A percentile compares a stretch with the other conserved stretches of the same genome.
Evolutionary conservation across 2,888 invertebrate species (phyloP).

Genomic region (Tyria jacobaeae): DNA sequence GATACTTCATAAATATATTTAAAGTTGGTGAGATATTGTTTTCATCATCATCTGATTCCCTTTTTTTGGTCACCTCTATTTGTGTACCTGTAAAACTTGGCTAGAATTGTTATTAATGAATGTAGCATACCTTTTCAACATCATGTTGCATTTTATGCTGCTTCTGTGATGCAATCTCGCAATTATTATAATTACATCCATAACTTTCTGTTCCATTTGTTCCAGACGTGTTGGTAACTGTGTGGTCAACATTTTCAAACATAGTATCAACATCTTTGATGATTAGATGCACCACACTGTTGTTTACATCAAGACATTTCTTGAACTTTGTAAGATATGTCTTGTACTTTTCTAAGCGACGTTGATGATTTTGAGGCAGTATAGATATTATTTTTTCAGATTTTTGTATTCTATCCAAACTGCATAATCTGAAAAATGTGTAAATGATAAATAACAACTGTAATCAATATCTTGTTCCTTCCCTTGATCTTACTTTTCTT

Average conservation of each 20-base stretch:
- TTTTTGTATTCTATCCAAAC: slow-evolving; percentile 90
- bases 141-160: slow-evolving; percentile 83
- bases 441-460: too few relatives aligned
- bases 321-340: slow-evolving; percentile 91
- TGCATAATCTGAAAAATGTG: slow-evolving; percentile 89
- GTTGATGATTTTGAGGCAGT: slow-evolving; percentile 91
- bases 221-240: slow-evolving; percentile 53
- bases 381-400: slow-evolving; percentile 91
- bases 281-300: slow-evolving; percentile 89
- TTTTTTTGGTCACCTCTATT: too few relatives aligned
- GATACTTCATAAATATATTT: too few relatives aligned
- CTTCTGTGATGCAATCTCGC: slow-evolving; percentile 73
- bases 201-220: slow-evolving; percentile 73
- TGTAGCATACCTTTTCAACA: slow-evolving; percentile 75
- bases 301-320: slow-evolving; percentile 92
- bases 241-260: slow-evolving; percentile 91
- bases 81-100: too few relatives aligned
- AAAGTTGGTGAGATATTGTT: too few relatives aligned
- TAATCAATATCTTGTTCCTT: too few relatives aligned
- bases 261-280: slow-evolving; percentile 93
- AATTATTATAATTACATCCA: slow-evolving; percentile 77
- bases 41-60: too few relatives aligned
- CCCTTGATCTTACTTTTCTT: too few relatives aligned
- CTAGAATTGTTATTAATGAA: too few relatives aligned
- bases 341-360: slow-evolving; percentile 91